These are phyloP conservation scores for Pandemis cinnamomeana DNA, from an alignment of 2,888 invertebrate genomes.

Conservation along the genomic window DNA sequence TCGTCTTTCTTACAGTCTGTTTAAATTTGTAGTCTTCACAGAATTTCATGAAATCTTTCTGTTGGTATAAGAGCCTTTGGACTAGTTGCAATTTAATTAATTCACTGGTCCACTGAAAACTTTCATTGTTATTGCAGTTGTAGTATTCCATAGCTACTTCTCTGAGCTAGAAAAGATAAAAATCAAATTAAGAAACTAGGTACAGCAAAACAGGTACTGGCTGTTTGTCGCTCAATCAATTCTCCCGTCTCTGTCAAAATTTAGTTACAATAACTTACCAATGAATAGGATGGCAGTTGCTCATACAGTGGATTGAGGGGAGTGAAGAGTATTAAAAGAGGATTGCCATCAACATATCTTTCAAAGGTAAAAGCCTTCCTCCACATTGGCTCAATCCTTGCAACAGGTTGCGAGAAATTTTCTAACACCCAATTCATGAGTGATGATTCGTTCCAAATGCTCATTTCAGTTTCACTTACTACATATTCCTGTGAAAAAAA, in stretches of 20 bases:
- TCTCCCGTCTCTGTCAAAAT: too few relatives aligned
- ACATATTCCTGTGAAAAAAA: conserved; percentile 79
- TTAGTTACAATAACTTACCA: conserved; percentile 83
- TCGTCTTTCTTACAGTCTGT: conserved; percentile 56
- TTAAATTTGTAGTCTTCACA: conserved; percentile 71
- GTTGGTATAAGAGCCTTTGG: conserved; percentile 73
- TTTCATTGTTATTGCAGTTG: conserved; percentile 85
- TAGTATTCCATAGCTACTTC: conserved; percentile 90
- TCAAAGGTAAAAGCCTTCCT: conserved; percentile 88
- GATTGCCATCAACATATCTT: conserved; percentile 87
- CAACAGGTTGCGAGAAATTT: conserved; percentile 85
- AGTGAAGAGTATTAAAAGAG: conserved; percentile 91
- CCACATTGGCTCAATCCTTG: conserved; percentile 89
- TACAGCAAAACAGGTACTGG: background rate
- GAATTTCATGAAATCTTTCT: conserved; percentile 67
- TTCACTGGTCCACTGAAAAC: conserved; percentile 74
- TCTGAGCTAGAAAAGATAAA: conserved; percentile 82
- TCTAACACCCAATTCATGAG: conserved; percentile 86
- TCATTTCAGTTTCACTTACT: conserved; percentile 59
- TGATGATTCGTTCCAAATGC: conserved; percentile 70
- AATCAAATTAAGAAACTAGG: conserved; percentile 14
- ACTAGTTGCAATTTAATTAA: conserved; percentile 74
- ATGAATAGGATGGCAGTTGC: conserved; percentile 87
- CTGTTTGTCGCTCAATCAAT: background rate
- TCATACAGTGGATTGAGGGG: conserved; percentile 89